Conservation (phyloP, 2,113 vertebrate species). For the Triplophysa tibetana region DNA sequence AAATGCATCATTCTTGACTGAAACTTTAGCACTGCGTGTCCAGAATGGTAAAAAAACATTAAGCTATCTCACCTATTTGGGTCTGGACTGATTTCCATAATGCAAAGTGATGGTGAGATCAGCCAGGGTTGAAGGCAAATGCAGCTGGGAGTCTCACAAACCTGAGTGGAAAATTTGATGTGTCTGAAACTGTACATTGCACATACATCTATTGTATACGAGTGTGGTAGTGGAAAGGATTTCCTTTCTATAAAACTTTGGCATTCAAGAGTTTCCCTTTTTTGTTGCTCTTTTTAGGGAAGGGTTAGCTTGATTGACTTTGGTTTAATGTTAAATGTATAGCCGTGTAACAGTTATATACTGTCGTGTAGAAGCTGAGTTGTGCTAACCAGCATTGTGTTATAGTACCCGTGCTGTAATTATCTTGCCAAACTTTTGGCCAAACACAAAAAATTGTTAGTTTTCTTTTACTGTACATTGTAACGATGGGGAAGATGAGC, state of each 20-base stretch:
- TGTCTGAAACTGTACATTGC: conserved; percentile 57
- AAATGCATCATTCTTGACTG: not conserved
- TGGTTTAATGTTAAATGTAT: conserved; percentile 2
- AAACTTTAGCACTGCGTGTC: not conserved
- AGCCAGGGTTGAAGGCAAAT: conserved; percentile 64
- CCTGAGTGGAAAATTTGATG: conserved; percentile 73
- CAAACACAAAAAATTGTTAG: not conserved
- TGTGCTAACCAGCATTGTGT: not conserved
- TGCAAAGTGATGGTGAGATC: conserved; percentile 68
- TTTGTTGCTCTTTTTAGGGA: not conserved
- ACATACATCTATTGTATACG: conserved; percentile 69
- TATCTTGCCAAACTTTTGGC: too few relatives aligned
- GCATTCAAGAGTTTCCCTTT: conserved; percentile 57
- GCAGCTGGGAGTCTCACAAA: conserved; percentile 58
- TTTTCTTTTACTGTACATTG: too few relatives aligned
- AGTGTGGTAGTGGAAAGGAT: conserved; percentile 53
- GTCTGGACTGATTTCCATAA: conserved; percentile 72
- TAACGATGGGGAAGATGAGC: not conserved
- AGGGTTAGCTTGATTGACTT: not conserved
- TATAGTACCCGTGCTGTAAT: not conserved
- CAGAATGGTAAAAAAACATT: conserved; percentile 31
- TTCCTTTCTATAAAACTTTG: conserved; percentile 64
- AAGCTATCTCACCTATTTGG: conserved; percentile 40
- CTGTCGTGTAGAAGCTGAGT: not conserved
- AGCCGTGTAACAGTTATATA: not conserved